Evolutionary conservation across 1,140 invertebrate species (phyloP).

Genomic region (Polyergus mexicanus): DNA sequence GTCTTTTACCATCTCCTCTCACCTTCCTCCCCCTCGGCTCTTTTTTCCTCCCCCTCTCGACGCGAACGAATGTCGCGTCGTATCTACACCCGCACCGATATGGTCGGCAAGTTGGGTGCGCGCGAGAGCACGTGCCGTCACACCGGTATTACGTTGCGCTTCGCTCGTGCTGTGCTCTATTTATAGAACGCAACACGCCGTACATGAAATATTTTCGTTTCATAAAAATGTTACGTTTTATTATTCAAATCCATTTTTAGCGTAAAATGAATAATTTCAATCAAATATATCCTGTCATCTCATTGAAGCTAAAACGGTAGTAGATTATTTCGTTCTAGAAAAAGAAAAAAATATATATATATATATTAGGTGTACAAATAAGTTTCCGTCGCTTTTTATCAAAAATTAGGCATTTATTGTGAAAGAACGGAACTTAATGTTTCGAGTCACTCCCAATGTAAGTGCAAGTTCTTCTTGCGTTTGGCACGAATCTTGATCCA

Average conservation of each 20-base stretch:
- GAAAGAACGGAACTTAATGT: too few species aligned
- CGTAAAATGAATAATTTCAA: not conserved
- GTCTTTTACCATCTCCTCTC: slow-evolving; percentile 52
- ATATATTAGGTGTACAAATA: too few species aligned
- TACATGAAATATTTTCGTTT: not conserved
- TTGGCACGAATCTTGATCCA: too few species aligned
- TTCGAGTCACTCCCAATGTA: too few species aligned
- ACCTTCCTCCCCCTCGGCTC: slow-evolving; percentile 17
- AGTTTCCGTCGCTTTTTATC: too few species aligned
- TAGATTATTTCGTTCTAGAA: not conserved
- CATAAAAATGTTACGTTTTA: too few species aligned
- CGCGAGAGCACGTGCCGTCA: slow-evolving; percentile 70
- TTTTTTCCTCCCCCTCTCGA: slow-evolving; percentile 48
- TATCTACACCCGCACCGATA: slow-evolving; percentile 73
- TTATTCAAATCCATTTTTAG: too few species aligned
- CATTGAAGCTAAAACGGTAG: not conserved
- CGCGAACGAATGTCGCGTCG: slow-evolving; percentile 71
- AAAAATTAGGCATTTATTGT: too few species aligned
- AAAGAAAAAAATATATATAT: too few species aligned
- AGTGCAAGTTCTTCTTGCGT: too few species aligned
- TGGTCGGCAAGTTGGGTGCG: slow-evolving; percentile 71
- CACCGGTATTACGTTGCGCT: slow-evolving; percentile 55
- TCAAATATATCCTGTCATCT: not conserved
- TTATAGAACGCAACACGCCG: slow-evolving; percentile 1
- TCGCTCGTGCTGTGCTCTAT: slow-evolving; percentile 33